Base-by-base conservation (phyloP, 2,888 invertebrate species). In the Acleris sparsana region DNA sequence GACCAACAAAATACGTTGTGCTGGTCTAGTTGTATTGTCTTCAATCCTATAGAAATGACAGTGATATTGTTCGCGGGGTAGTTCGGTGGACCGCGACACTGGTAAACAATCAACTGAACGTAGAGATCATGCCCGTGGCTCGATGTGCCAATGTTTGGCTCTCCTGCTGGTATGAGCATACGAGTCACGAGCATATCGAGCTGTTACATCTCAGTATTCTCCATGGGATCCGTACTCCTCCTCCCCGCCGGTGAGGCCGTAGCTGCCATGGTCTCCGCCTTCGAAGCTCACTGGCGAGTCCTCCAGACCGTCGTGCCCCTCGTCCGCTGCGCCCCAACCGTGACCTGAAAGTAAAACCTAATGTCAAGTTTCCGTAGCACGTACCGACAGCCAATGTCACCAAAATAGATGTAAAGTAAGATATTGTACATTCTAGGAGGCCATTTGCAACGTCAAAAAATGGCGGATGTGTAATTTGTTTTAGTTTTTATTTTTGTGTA, bases 251-350 rank as follows among this genome's bases (percentile, higher is more conserved):
- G 84, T 81, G 1, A 88, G 82, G 3, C 84, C 85, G 72, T 88
- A 88, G 62, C 85, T 78, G 5, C 84, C 79, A 55, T 86, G 85
- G 65, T 89, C 89, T 1, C 86, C 84, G 1, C 87, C 89, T 59
- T 87, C 88, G 71, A 90, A 89, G 73, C 89, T 92, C 22, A 89
- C 88, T 0, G 88, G 87, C 1, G 89, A 85, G 25, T 89, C 88
- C 1, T 83, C 88, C 60, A 87, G 78, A 0, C 80, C 80, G 22
- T 77, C 84, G 22, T 88, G 85, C 2, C 86, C 82, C 67, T 88
- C 93, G 44, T 91, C 93, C 5, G 88, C 89, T 0, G 87, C 93
- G 25, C 87, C 87, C 87, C 89, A 91, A 2, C 87, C 88, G 68
- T 90, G 87, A 57, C 89, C 92, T 86, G 78, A 7, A 85, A 81